phyloP scores from a whole-genome alignment of 2,113 vertebrate species.

The Mustela nigripes region DNA sequence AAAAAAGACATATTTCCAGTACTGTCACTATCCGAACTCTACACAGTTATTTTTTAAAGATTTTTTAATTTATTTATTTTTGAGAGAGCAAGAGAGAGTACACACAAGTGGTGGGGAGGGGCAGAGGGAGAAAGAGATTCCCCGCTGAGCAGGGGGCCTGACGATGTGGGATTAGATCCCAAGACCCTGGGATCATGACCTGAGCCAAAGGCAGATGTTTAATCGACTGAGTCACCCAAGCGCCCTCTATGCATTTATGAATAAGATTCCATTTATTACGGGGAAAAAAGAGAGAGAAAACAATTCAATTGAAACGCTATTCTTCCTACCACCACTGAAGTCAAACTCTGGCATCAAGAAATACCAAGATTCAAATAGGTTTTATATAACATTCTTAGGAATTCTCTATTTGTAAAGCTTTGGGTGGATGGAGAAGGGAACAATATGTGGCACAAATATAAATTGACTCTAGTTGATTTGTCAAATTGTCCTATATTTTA shows the following conservation, averaged over 20 bases:
- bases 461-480: neutral
- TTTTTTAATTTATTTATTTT: neutral
- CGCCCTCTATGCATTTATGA: neutral
- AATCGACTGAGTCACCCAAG: neutral
- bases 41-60: neutral
- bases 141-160: neutral
- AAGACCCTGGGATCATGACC: neutral
- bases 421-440: too few relatives aligned
- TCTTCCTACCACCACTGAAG: neutral
- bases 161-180: neutral
- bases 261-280: neutral
- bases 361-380: neutral
- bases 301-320: neutral
- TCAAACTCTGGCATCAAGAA: neutral
- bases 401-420: constrained; percentile 25
- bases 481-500: neutral
- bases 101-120: neutral
- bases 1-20: neutral
- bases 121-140: neutral
- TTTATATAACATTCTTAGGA: neutral
- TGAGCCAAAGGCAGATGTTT: neutral
- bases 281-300: neutral
- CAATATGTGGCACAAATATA: neutral
- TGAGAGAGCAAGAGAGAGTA: neutral
- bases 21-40: neutral